Conservation (phyloP, 2,797 vertebrate genomes). For the Echeneis naucrates region DNA sequence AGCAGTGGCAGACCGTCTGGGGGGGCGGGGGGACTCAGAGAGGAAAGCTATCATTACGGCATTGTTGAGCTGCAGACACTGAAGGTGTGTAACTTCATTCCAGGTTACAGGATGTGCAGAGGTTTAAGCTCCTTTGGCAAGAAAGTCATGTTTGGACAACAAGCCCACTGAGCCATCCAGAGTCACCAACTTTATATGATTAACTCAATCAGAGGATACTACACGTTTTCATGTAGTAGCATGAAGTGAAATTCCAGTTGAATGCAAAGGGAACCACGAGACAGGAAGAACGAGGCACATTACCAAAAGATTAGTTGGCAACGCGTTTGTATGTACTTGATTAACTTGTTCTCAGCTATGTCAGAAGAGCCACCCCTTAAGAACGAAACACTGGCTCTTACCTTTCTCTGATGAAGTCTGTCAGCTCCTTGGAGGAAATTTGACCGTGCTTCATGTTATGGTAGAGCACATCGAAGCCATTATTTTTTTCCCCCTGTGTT, state of each 20-base stretch:
- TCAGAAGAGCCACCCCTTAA: background rate
- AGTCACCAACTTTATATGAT: background rate
- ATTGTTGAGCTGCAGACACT: slow-evolving; percentile 22
- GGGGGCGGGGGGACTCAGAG: slow-evolving; percentile 25
- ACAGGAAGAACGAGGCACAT: background rate
- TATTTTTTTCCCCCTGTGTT: slow-evolving; percentile 95
- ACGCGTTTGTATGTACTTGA: background rate
- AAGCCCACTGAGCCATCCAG: background rate
- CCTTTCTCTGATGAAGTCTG: slow-evolving; percentile 99
- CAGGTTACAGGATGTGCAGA: slow-evolving; percentile 5
- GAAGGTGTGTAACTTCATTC: slow-evolving; percentile 20
- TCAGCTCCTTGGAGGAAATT: slow-evolving; percentile 96
- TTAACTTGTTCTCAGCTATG: background rate
- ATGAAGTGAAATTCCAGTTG: too few relatives aligned
- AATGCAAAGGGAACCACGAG: slow-evolving; percentile 19
- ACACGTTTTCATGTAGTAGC: too few relatives aligned
- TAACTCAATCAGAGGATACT: too few relatives aligned
- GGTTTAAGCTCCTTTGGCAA: slow-evolving; percentile 13
- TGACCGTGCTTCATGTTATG: slow-evolving; percentile 99
- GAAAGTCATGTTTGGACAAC: background rate
- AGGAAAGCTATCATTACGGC: slow-evolving; percentile 28
- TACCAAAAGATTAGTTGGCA: background rate
- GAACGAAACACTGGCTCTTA: slow-evolving; percentile 67
- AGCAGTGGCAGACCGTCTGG: slow-evolving; percentile 22
- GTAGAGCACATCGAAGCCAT: slow-evolving; percentile 97